Base-by-base conservation (phyloP, 2,113 vertebrate genomes). In the Leptobrachium leishanense region DNA sequence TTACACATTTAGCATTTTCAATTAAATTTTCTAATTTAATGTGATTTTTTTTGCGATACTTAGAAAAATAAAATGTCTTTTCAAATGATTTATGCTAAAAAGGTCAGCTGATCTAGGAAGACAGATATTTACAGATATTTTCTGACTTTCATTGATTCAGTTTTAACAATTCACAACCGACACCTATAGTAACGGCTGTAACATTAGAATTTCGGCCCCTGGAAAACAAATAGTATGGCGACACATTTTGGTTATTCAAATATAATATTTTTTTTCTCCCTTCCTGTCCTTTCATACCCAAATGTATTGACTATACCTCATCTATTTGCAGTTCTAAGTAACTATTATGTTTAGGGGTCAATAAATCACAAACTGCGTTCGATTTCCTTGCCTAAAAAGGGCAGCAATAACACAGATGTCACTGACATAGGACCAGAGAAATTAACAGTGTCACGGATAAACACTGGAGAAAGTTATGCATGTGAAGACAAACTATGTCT, bases 281-380 rank as follows among this genome's bases (percentile, higher is more conserved):
- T 64, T 64, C 20, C 2, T 64, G 62, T 10, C 62, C 62, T 31
- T 39, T 64, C 31, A 1, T 64, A 64, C 20, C 62, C 9, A 64
- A 59, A 64, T 64, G 6, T 64, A 64, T 64, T 64, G 62, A 64
- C 62, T 64, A 39, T 13, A 64, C 39, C 62, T 64, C 3, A 64
- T 64, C 62, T 64, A 20, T 39, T 39, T 64, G 62, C 62, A 31
- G n/a, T 64, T 64, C n/a, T 64, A 64, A 64, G 62, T 64, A 31
- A 64, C 62, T 64, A 64, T 64, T 64, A 64, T 64, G 62, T 39
- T 64, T 64, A 64, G 62, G n/a, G 39, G 62, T 64, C 62, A 64
- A 64, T 64, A 64, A 64, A 64, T 64, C 62, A 64, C 62, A 64
- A 64, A 64, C 62, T 2, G 62, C 39, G 62, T 64, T 64, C 62